phyloP scores from a whole-genome alignment of 2,113 vertebrate species.

The Corythornis madagascariensis region DNA sequence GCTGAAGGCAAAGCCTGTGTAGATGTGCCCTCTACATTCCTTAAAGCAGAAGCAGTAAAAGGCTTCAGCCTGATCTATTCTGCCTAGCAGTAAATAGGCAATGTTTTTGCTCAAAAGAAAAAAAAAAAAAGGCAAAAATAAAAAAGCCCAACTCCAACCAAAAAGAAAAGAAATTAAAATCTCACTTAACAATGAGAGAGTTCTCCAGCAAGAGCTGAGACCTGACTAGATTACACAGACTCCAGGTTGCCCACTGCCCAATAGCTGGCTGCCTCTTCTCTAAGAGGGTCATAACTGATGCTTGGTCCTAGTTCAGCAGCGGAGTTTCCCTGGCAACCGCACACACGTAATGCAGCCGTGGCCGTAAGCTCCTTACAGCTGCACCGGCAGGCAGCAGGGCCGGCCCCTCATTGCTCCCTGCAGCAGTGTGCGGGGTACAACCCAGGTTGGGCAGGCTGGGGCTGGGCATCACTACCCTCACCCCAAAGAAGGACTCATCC shows the following conservation, averaged over 20 bases:
- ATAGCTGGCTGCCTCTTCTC: neutral
- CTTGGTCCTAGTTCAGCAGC: neutral
- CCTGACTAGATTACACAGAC: neutral
- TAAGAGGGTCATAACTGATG: neutral
- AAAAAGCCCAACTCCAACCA: accelerated
- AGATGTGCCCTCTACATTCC: neutral
- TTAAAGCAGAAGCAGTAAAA: neutral
- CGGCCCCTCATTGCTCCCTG: neutral
- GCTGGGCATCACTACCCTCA: neutral
- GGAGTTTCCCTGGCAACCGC: constrained; percentile 10
- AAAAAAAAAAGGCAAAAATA: neutral
- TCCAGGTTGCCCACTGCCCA: neutral
- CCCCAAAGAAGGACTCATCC: no score
- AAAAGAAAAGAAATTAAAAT: no score
- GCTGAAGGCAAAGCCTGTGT: neutral
- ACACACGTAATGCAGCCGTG: neutral
- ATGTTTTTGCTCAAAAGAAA: neutral
- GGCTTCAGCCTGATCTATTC: neutral
- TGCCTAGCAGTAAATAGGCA: neutral
- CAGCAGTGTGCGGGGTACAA: no score
- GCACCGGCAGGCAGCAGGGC: neutral
- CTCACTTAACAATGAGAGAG: neutral
- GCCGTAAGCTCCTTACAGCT: neutral
- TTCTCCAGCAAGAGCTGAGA: neutral
- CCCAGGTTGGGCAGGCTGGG: no score